Conservation (phyloP, 1,140 invertebrate species). For the Charaxes varanes region DNA sequence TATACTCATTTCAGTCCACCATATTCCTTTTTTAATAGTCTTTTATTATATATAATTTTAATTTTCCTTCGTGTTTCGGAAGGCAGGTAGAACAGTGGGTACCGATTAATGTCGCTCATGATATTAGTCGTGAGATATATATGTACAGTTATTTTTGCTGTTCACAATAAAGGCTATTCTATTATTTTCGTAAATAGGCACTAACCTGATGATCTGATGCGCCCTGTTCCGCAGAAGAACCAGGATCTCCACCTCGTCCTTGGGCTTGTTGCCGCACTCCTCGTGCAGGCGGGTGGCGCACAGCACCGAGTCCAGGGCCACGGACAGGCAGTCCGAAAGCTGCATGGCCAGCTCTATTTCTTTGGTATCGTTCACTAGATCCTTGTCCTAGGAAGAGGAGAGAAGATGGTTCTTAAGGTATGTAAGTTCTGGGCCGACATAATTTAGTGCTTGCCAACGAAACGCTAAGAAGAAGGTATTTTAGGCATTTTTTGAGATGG, state of each 20-base stretch:
- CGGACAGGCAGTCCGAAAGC: constrained; percentile 41
- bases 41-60: too few relatives aligned
- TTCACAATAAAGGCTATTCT: too few relatives aligned
- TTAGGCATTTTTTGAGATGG: too few relatives aligned
- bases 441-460: too few relatives aligned
- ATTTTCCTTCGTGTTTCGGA: too few relatives aligned
- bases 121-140: too few relatives aligned
- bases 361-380: constrained; percentile 33
- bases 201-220: constrained; percentile 37
- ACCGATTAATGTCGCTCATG: too few relatives aligned
- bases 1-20: too few relatives aligned
- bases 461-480: too few relatives aligned
- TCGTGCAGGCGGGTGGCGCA: constrained; percentile 33
- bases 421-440: not conserved
- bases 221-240: constrained; percentile 32
- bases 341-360: constrained; percentile 45
- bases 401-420: not conserved
- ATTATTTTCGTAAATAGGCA: not conserved
- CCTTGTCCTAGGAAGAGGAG: constrained; percentile 37
- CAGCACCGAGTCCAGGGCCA: constrained; percentile 43
- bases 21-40: too few relatives aligned
- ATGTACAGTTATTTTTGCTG: too few relatives aligned
- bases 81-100: too few relatives aligned
- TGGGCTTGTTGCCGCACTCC: constrained; percentile 11
- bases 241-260: constrained; percentile 23